Evolutionary conservation across 1,140 invertebrate species (phyloP).

Genomic region (Olivierus martensii): DNA sequence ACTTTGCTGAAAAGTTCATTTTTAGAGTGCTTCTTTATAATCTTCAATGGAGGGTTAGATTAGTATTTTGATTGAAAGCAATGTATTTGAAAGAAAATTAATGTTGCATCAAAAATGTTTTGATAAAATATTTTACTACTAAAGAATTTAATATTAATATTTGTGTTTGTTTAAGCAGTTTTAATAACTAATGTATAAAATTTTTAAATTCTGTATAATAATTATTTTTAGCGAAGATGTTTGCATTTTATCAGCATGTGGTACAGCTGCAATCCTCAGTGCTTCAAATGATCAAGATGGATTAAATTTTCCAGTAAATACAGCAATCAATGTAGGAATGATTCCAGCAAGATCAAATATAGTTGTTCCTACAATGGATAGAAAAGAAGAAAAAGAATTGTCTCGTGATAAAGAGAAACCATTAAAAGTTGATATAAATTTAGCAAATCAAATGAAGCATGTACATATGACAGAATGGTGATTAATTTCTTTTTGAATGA

Average conservation of each 20-base stretch:
- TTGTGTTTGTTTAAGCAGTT: too few species aligned
- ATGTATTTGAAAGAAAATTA: too few species aligned
- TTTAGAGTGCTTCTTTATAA: too few species aligned
- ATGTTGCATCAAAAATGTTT: too few species aligned
- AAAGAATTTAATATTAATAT: too few species aligned
- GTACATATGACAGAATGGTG: slow-evolving; percentile 9
- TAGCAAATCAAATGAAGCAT: slow-evolving; percentile 12
- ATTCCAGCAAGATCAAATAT: too few species aligned
- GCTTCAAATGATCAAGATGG: slow-evolving; percentile 12
- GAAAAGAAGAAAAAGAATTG: slow-evolving; percentile 10
- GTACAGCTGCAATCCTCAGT: slow-evolving; percentile 75
- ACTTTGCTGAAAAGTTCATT: too few species aligned
- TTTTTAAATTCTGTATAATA: not conserved
- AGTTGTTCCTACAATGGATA: slow-evolving; percentile 4
- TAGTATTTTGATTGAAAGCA: too few species aligned
- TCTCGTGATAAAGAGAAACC: slow-evolving; percentile 22
- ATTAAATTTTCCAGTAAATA: too few species aligned
- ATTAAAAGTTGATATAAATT: slow-evolving; percentile 15
- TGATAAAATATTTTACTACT: too few species aligned
- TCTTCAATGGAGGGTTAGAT: too few species aligned
- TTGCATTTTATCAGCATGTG: slow-evolving; percentile 79
- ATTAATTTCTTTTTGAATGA: not conserved
- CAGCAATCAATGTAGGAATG: too few species aligned
- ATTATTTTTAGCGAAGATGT: slow-evolving; percentile 66
- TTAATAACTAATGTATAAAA: not conserved